These are phyloP conservation scores for Drosophila pseudoobscura DNA, from an alignment of 1,140 invertebrate species.

Conservation along the genomic window DNA sequence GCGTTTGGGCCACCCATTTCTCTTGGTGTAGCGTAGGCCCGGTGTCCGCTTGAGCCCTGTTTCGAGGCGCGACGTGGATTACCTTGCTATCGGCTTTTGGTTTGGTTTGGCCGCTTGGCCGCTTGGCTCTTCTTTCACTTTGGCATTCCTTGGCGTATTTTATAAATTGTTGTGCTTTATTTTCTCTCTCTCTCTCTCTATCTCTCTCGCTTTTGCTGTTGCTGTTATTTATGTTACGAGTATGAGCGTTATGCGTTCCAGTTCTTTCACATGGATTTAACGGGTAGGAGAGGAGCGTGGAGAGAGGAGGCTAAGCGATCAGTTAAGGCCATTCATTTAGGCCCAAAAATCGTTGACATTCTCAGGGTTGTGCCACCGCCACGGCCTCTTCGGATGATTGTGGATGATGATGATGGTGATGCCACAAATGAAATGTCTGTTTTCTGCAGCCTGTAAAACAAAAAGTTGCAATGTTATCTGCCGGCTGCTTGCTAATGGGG, in stretches of 20 bases:
- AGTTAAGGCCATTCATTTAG: conserved; percentile 33
- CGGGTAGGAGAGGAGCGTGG: background rate
- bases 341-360: conserved; percentile 13
- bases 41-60: conserved; percentile 18
- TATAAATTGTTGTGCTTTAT: conserved; percentile 27
- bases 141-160: conserved; percentile 59
- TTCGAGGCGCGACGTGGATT: conserved; percentile 38
- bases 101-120: conserved; percentile 28
- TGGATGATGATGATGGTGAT: conserved; percentile 10
- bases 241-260: conserved; percentile 53
- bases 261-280: conserved; percentile 49
- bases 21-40: conserved; percentile 15
- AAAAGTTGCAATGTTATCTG: conserved; percentile 43
- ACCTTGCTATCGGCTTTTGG: conserved; percentile 58
- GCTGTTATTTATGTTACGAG: conserved; percentile 49
- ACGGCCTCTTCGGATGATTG: background rate
- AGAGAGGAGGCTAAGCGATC: conserved; percentile 29
- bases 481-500: conserved; percentile 32
- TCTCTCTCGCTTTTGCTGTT: conserved; percentile 11
- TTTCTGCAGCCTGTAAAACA: conserved; percentile 25
- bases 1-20: background rate
- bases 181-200: conserved; percentile 20
- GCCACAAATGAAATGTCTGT: conserved; percentile 50
- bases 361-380: background rate
- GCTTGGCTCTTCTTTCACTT: conserved; percentile 49